Base-by-base conservation (phyloP, 2,797 vertebrate genomes). In the Galaxias olidus region DNA sequence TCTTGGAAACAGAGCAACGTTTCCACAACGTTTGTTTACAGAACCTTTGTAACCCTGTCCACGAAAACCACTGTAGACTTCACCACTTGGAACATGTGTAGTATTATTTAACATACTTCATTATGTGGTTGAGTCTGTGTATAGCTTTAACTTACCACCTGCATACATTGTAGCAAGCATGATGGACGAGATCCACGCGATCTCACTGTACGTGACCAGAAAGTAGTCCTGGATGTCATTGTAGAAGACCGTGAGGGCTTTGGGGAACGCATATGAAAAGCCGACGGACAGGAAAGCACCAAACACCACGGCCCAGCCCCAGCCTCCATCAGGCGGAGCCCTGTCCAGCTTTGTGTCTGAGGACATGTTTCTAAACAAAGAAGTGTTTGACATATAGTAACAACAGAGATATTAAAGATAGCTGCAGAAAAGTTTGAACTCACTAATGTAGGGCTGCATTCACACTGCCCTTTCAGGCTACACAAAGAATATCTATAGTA, bases 151-250 rank as follows among this genome's bases (percentile, higher is more conserved):
- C 92, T 91, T 76, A 95, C 92, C 92, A 48, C 90, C 90, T 4
- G 90, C 90, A 54, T 95, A 94, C 41, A 92, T 94, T 11, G 74
- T 80, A 48, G 91, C 92, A 40, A 93, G 72, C 90, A 93, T 93
- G 82, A 94, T 91, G 3, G 93, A 96, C 57, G 91, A 91, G 53
- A 93, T 81, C 91, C 86, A 93, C 0, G 91, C 90, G n/a, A 94
- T 83, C 70, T 92, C 86, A 63, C 90, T 91, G 87, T 76, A 93
- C 61, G 91, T 92, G 1, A 89, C 86, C 15, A 70, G 83, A 73
- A 96, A 88, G 79, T 93, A 89, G 19, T 81, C 78, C 68, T 94
- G 93, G 79, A 96, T 96, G 63, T 93, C 90, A 72, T 89, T 91
- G 86, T 85, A 94, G 87, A 94, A 92, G 75, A 94, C 91, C 60